Base-by-base conservation (phyloP, 2,113 vertebrate species). In the Chinchilla lanigera region DNA sequence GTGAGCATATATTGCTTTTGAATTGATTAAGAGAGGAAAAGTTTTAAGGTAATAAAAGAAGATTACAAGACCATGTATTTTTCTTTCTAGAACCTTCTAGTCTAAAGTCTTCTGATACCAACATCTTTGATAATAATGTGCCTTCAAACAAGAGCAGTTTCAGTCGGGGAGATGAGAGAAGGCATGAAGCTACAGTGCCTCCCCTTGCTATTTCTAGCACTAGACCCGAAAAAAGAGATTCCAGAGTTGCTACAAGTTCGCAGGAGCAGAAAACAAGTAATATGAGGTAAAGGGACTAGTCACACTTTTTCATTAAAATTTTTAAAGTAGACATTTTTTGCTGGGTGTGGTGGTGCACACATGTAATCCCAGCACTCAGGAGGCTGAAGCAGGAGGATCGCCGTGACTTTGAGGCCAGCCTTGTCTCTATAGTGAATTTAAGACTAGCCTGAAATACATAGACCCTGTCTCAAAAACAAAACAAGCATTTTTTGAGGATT, bases 241-340 rank as follows among this genome's bases (percentile, higher is more conserved):
- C 99, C 0, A 98, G 99, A 30, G 99, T 99, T 96, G 99, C 99
- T 80, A 95, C 99, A 13, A 99, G 99, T 97, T 99, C 99, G 38
- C 98, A 99, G 86, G 99, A 99, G 78, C 99, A 99, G 93, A 98
- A 98, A 85, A 92, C 90, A 35, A 10, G 95, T 96, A 94, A 97
- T 87, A 90, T 95, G 97, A 99, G 99, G 99, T 99, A 96, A 96
- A 47, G 44, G 35, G 12, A 38, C 0, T 84, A 28, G 35, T 7
- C 30, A 58, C 2, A 58, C 4, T 52, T 83, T 85, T 50, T 86
- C 4, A 60, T 78, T 80, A 38, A 33, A 75, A 41, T 7, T 47
- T 77, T 90, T 65, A 26, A 41, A 33, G 26, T 78, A 50, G 33
- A 78, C 26, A 33, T 77, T 50, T 50, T 78, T 78, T 78, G 28